Conservation (phyloP, 2,113 vertebrate species). For the Suricata suricatta region DNA sequence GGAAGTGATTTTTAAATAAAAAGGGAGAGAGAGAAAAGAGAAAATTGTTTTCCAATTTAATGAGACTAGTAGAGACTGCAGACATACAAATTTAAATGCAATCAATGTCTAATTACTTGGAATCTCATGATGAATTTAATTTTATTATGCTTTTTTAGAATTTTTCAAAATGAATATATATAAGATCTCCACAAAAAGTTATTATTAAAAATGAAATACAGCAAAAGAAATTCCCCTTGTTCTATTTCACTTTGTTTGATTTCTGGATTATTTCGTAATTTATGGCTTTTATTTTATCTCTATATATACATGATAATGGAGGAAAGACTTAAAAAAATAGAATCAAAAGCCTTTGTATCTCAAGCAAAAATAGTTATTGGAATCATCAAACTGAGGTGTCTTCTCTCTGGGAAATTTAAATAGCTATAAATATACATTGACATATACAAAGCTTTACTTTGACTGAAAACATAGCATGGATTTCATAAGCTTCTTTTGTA, state of each 20-base stretch:
- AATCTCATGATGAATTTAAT: background rate
- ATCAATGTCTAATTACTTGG: background rate
- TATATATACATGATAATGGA: background rate
- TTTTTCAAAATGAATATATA: background rate
- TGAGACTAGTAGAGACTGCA: background rate
- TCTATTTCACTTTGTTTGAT: conserved; percentile 18
- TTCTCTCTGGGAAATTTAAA: conserved; percentile 19
- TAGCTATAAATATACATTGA: background rate
- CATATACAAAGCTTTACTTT: background rate
- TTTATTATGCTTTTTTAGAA: background rate
- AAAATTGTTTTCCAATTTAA: background rate
- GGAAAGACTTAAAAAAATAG: background rate
- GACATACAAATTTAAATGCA: background rate
- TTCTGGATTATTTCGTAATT: background rate
- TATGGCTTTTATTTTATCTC: background rate
- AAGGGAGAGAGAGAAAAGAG: background rate
- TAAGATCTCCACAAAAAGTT: background rate
- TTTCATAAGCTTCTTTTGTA: background rate
- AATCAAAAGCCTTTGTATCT: background rate
- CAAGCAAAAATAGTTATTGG: background rate
- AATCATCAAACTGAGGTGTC: background rate
- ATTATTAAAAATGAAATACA: background rate
- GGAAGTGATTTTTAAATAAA: background rate
- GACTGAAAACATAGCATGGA: background rate
- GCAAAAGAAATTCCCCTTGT: background rate